Evolutionary conservation across 1,140 invertebrate genomes (phyloP).

Genomic region (Leptopilina clavipes): DNA sequence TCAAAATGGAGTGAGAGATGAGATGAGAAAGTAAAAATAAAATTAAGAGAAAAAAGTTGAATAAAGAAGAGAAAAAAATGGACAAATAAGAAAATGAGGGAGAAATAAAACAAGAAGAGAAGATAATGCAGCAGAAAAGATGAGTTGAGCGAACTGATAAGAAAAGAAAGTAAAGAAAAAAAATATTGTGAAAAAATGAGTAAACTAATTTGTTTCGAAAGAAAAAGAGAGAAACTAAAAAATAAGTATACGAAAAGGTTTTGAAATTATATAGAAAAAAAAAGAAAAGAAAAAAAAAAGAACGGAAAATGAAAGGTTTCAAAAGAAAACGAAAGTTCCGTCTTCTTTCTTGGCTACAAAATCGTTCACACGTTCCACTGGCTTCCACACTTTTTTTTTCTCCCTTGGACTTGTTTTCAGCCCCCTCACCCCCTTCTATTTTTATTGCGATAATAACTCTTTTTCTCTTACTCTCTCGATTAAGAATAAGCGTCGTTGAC

Average conservation of each 20-base stretch:
- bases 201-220: no score
- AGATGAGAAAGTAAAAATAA: conserved; percentile 60
- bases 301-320: conserved; percentile 52
- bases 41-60: conserved; percentile 58
- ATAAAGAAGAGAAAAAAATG: no score
- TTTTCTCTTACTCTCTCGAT: conserved; percentile 40
- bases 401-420: conserved; percentile 37
- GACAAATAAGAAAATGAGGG: conserved; percentile 58
- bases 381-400: conserved; percentile 38
- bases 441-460: conserved; percentile 37
- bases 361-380: conserved; percentile 61
- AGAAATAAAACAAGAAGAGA: no score
- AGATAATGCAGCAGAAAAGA: no score
- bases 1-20: conserved; percentile 41
- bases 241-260: conserved; percentile 68
- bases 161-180: conserved; percentile 57
- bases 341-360: conserved; percentile 47
- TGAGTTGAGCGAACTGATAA: no score
- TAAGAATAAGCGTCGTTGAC: neutral
- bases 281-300: conserved; percentile 62
- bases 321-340: conserved; percentile 58
- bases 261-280: no score
- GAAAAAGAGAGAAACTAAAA: no score
- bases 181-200: conserved; percentile 62
- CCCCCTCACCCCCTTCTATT: neutral